phyloP scores from a whole-genome alignment of 2,888 invertebrate genomes.

The Calameuta pallipes region DNA sequence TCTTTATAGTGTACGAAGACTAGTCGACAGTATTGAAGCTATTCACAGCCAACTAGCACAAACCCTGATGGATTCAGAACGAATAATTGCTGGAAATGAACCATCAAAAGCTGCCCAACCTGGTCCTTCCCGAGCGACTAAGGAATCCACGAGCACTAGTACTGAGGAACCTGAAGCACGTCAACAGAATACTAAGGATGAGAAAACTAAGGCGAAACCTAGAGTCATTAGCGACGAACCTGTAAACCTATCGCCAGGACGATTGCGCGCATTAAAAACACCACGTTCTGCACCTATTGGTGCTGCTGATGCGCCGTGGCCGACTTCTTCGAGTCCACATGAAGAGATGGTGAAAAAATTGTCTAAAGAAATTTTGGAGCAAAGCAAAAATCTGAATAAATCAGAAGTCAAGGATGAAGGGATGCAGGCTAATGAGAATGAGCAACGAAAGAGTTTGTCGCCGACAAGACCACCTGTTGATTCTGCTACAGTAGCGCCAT shows the following conservation, averaged over 20 bases:
- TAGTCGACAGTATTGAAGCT: conserved; percentile 55
- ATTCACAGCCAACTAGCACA: conserved; percentile 51
- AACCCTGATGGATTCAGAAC: conserved; percentile 53
- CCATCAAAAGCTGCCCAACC: neutral
- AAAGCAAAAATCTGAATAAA: conserved; percentile 52
- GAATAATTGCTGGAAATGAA: conserved; percentile 39
- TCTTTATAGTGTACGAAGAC: conserved; percentile 41
- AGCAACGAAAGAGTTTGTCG: neutral
- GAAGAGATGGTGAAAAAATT: conserved; percentile 51
- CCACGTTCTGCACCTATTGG: neutral
- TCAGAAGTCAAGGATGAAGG: conserved; percentile 8
- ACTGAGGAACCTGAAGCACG: neutral
- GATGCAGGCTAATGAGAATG: neutral
- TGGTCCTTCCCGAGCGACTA: neutral
- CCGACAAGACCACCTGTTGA: neutral
- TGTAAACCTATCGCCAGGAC: conserved; percentile 47
- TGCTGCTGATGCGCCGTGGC: neutral
- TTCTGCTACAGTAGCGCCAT: neutral
- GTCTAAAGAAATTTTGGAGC: conserved; percentile 58
- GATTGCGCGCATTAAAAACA: conserved; percentile 22
- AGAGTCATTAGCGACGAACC: conserved; percentile 49
- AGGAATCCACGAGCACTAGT: neutral
- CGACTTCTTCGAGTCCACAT: conserved; percentile 32
- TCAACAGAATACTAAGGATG: neutral
- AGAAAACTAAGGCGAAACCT: conserved; percentile 38